phyloP scores from a whole-genome alignment of 2,888 invertebrate genomes.

The Ormia ochracea region DNA sequence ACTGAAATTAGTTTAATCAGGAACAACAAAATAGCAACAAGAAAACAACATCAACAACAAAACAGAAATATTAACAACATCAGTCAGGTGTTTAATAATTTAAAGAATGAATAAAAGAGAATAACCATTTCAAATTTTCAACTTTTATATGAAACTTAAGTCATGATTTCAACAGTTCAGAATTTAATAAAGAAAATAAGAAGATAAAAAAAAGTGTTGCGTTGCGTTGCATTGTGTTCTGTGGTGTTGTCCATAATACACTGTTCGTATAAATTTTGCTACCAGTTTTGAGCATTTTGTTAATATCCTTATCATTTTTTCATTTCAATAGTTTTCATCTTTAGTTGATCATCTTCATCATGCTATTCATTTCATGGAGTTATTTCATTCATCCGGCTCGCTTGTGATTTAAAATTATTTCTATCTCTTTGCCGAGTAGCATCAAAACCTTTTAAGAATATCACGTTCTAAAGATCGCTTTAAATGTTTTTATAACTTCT shows the following conservation, averaged over 20 bases:
- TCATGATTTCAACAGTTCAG: neutral
- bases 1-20: slow-evolving; percentile 61
- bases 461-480: slow-evolving; percentile 73
- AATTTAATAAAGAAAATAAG: neutral
- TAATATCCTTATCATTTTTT: neutral
- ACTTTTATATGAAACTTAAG: slow-evolving; percentile 11
- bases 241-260: neutral
- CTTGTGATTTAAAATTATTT: neutral
- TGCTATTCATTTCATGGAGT: slow-evolving; percentile 33
- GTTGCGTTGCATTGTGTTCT: neutral
- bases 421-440: neutral
- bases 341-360: slow-evolving; percentile 31
- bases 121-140: neutral
- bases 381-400: slow-evolving; percentile 29
- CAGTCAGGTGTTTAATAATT: slow-evolving; percentile 57
- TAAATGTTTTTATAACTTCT: slow-evolving; percentile 57
- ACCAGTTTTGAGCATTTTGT: slow-evolving; percentile 60
- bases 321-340: slow-evolving; percentile 24
- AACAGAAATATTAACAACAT: slow-evolving; percentile 44
- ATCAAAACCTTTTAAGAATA: slow-evolving; percentile 75
- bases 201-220: neutral
- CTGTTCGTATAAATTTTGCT: slow-evolving; percentile 34
- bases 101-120: neutral
- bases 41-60: neutral
- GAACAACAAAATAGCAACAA: slow-evolving; percentile 36